These are phyloP conservation scores for Palythoa heliodiscus DNA, from an alignment of 92 coral and sea anemone genomes.

Conservation along the genomic window DNA sequence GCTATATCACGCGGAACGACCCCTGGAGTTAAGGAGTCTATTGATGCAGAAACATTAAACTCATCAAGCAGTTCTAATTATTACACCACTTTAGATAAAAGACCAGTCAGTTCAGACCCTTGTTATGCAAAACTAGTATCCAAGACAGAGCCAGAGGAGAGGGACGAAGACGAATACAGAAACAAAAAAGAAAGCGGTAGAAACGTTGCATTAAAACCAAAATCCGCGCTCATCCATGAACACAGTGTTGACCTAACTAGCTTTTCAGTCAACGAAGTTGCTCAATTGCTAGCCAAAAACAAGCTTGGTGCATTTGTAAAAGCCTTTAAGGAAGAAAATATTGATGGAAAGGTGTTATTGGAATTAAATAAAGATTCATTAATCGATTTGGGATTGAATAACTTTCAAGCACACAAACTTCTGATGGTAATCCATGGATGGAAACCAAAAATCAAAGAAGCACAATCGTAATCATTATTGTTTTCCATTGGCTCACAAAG, in stretches of 20 bases:
- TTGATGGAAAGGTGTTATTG: background rate
- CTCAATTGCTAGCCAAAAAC: conserved; percentile 3
- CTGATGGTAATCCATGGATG: background rate
- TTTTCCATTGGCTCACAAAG: too few relatives aligned
- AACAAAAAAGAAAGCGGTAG: background rate
- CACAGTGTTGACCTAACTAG: background rate
- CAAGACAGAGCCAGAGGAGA: background rate
- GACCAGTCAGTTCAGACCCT: too few relatives aligned
- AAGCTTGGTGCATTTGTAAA: background rate
- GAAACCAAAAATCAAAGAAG: background rate
- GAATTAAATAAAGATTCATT: background rate
- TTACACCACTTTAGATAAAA: background rate
- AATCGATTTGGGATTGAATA: conserved; percentile 3
- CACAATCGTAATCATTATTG: background rate
- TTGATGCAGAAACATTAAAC: background rate
- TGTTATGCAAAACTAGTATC: background rate
- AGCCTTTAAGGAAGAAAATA: background rate
- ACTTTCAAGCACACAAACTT: background rate
- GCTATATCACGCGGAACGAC: background rate
- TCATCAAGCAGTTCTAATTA: background rate
- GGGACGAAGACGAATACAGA: background rate
- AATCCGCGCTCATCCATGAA: background rate
- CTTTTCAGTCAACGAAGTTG: conserved; percentile 9
- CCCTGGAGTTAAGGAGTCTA: too few relatives aligned
- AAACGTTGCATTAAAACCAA: background rate